These are phyloP conservation scores for Mesembrinibis cayennensis DNA, from an alignment of 2,113 vertebrate genomes.

Conservation along the genomic window DNA sequence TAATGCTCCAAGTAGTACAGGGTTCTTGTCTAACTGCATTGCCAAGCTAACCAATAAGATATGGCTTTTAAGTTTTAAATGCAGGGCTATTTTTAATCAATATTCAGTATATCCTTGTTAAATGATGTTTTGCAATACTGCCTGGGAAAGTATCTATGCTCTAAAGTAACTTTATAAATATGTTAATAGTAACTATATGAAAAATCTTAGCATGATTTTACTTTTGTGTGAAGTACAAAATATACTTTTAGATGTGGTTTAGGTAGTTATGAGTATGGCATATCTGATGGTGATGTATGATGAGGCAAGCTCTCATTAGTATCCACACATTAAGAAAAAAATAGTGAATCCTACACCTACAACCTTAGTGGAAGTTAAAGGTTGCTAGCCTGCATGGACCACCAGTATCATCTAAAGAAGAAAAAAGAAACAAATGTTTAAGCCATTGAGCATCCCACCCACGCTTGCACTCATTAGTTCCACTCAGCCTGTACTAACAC, in stretches of 20 bases:
- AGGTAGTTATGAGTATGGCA: neutral
- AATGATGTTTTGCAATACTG: neutral
- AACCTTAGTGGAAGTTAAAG: neutral
- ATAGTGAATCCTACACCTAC: neutral
- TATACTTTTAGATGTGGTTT: neutral
- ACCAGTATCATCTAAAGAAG: slow-evolving; percentile 1
- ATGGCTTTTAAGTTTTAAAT: neutral
- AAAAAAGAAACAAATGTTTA: slow-evolving; percentile 29
- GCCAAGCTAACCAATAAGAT: neutral
- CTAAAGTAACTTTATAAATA: neutral
- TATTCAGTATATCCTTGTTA: neutral
- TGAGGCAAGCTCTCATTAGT: neutral
- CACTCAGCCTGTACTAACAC: slow-evolving; percentile 37
- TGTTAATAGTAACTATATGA: neutral
- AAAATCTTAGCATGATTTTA: neutral
- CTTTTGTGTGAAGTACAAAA: neutral
- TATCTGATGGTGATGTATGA: neutral
- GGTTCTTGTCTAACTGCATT: neutral
- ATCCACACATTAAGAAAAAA: neutral
- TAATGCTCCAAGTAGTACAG: neutral
- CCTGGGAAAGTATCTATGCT: neutral
- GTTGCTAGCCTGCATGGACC: neutral
- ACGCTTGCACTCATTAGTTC: slow-evolving; percentile 39
- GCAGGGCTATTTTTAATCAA: neutral
- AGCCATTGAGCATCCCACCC: slow-evolving; percentile 52